Conservation (phyloP, 2,113 vertebrate genomes). For the Carollia perspicillata region DNA sequence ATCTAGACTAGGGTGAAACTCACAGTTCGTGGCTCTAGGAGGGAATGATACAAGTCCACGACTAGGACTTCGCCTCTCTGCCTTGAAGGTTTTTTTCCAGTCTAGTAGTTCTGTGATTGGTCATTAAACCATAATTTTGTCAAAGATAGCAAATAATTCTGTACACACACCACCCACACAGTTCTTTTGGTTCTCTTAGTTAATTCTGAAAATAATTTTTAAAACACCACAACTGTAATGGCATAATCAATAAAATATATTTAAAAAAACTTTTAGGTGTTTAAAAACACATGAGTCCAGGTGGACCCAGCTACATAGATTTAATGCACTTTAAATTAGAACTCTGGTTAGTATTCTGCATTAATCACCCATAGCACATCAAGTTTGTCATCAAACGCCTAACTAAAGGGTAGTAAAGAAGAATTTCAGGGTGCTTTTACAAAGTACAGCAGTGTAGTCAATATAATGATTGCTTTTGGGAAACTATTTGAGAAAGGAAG, state of each 20-base stretch:
- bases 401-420: not conserved
- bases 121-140: not conserved
- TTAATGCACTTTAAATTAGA: not conserved
- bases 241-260: no score
- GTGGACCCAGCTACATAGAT: not conserved
- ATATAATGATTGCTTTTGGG: not conserved
- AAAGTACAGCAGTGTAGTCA: not conserved
- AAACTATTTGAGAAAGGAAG: not conserved
- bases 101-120: not conserved
- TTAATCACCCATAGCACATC: not conserved
- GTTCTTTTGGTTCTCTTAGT: not conserved
- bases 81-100: not conserved
- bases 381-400: not conserved
- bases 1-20: not conserved
- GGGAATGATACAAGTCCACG: not conserved
- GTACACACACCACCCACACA: not conserved
- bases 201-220: not conserved
- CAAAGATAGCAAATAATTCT: not conserved
- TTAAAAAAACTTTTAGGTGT: not conserved
- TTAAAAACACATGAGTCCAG: not conserved
- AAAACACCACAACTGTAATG: no score
- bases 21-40: not conserved
- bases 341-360: not conserved
- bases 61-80: not conserved
- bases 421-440: not conserved